Percentiles rank a stretch among this genome's conserved stretches.
Conservation (phyloP, 2,888 invertebrate species). For the Mechanitis mazaeus region DNA sequence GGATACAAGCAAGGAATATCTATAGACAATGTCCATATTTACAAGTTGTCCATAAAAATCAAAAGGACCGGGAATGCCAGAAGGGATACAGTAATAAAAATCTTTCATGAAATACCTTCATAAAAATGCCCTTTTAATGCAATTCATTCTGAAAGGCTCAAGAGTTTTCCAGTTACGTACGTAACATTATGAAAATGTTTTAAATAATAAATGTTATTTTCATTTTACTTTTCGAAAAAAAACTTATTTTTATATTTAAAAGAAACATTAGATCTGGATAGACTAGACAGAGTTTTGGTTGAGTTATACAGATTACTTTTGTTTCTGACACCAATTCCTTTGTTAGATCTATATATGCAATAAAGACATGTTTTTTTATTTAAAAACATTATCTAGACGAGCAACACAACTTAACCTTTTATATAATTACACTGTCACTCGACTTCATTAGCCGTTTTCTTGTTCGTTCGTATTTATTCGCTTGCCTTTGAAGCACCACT, state of each 20-base stretch:
- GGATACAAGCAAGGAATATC: neutral
- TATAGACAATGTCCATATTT: neutral
- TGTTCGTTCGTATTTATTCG: constrained; percentile 15
- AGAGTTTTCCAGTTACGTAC: neutral
- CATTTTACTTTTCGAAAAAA: neutral
- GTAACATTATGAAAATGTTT: neutral
- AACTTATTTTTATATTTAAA: too few species aligned
- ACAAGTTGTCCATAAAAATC: constrained; percentile 2
- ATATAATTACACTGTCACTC: constrained; percentile 20
- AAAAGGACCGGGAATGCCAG: neutral
- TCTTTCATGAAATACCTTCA: neutral
- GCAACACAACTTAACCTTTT: constrained; percentile 7
- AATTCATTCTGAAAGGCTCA: neutral
- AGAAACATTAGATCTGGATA: too few species aligned
- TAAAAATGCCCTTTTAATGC: constrained; percentile 6
- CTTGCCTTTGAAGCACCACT: constrained; percentile 15
- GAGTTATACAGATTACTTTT: too few species aligned
- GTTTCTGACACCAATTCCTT: too few species aligned
- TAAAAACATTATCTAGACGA: constrained; percentile 1
- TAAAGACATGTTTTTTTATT: neutral
- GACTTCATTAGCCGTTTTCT: constrained; percentile 24
- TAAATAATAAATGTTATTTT: too few species aligned
- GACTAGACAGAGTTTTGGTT: too few species aligned
- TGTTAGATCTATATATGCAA: too few species aligned
- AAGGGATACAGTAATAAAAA: constrained; percentile 2